Evolutionary conservation across 2,797 vertebrate genomes (phyloP).

Genomic region (Apogon hyalosoma): DNA sequence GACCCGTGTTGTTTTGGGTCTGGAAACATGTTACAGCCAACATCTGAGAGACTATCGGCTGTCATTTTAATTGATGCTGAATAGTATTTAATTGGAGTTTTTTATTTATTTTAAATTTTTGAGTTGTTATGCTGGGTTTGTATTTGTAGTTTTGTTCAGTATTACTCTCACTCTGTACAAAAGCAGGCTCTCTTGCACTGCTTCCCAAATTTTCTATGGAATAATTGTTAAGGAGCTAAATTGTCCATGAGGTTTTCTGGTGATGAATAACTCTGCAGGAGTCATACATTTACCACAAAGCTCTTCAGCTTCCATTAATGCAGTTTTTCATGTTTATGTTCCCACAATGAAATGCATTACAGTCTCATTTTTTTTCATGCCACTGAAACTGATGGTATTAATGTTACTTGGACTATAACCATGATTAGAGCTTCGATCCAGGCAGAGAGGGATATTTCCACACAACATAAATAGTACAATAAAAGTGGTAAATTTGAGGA

Average conservation of each 20-base stretch:
- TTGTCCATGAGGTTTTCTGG: neutral
- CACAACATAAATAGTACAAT: neutral
- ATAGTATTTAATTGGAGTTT: neutral
- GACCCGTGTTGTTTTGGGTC: too few relatives aligned
- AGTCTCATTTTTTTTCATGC: conserved; percentile 17
- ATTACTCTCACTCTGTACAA: neutral
- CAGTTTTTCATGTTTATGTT: conserved; percentile 12
- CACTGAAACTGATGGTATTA: neutral
- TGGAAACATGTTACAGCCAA: too few relatives aligned
- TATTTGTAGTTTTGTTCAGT: neutral
- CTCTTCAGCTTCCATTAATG: neutral
- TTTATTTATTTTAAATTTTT: too few relatives aligned
- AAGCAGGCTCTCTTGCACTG: neutral
- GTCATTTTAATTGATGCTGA: too few relatives aligned
- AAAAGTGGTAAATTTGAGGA: neutral
- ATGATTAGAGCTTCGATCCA: neutral
- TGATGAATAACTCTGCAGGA: conserved; percentile 19
- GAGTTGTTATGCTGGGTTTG: neutral
- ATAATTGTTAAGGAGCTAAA: conserved; percentile 17
- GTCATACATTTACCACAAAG: conserved; percentile 3
- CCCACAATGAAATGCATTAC: conserved; percentile 11
- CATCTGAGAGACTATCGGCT: too few relatives aligned
- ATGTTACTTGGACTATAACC: conserved; percentile 6
- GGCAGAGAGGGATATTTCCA: neutral
- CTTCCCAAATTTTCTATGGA: neutral